These are phyloP conservation scores for Lepidothrix coronata DNA, from an alignment of 2,113 vertebrate genomes.

Conservation along the genomic window DNA sequence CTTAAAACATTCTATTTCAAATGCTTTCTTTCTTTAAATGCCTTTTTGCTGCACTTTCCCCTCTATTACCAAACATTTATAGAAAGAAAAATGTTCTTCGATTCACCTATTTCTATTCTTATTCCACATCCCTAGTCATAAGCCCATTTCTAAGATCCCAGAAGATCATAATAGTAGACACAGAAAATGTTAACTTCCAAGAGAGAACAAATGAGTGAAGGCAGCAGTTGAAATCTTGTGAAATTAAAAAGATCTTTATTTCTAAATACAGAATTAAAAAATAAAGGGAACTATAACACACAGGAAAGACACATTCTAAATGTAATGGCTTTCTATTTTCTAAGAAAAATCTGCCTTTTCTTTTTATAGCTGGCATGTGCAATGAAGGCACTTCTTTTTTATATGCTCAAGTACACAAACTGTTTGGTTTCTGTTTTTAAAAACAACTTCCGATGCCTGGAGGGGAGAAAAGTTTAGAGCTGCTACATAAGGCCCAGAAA, in stretches of 20 bases:
- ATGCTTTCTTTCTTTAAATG: neutral
- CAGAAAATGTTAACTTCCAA: neutral
- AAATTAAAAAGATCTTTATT: conserved; percentile 21
- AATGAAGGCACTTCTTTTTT: neutral
- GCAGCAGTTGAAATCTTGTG: neutral
- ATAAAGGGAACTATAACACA: neutral
- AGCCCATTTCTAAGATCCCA: neutral
- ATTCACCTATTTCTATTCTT: neutral
- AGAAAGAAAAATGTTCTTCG: neutral
- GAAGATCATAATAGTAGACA: neutral
- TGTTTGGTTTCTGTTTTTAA: neutral
- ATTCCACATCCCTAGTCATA: neutral
- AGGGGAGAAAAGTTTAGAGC: neutral
- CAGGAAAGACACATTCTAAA: neutral
- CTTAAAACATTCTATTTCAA: neutral
- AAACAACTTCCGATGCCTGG: neutral
- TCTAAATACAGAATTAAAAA: neutral
- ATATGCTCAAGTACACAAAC: neutral
- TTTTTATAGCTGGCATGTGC: neutral
- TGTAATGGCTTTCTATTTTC: neutral
- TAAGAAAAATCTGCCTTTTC: neutral
- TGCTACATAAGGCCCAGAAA: neutral
- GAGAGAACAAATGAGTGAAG: neutral
- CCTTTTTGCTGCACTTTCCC: conserved; percentile 27
- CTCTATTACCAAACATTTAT: neutral